Evolutionary conservation across 2,113 vertebrate genomes (phyloP).

Genomic region (Periophthalmus modestus): DNA sequence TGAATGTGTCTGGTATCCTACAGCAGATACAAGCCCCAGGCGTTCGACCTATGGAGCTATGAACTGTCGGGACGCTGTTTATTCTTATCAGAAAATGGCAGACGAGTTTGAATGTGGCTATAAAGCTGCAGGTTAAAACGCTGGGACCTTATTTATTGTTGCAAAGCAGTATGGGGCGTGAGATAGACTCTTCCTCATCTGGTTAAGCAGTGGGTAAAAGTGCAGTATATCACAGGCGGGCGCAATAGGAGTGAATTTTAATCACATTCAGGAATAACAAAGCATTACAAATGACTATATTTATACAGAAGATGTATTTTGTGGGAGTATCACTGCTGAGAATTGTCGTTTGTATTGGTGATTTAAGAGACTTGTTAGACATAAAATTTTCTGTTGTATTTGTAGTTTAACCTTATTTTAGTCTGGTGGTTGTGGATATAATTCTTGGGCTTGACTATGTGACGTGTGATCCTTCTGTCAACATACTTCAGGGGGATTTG

Average conservation of each 20-base stretch:
- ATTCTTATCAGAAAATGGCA: slow-evolving; percentile 9
- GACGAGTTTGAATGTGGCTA: slow-evolving; percentile 3
- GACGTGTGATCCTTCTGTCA: not conserved
- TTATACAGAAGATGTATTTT: not conserved
- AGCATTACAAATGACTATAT: slow-evolving; percentile 1
- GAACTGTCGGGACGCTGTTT: not conserved
- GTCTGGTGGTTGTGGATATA: too few relatives aligned
- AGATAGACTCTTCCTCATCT: not conserved
- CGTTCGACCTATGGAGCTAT: not conserved
- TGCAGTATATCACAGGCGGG: not conserved
- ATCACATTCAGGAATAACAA: not conserved
- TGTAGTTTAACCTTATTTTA: not conserved
- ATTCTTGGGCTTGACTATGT: not conserved
- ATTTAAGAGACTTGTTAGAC: not conserved
- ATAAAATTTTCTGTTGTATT: not conserved
- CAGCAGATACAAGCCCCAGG: not conserved
- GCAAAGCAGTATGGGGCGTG: not conserved
- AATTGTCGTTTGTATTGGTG: not conserved
- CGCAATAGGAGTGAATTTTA: not conserved
- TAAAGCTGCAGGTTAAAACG: slow-evolving; percentile 12
- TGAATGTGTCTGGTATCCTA: slow-evolving; percentile 5
- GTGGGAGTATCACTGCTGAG: not conserved
- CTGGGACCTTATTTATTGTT: slow-evolving; percentile 6
- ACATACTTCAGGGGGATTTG: not conserved
- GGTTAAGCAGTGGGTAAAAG: slow-evolving; percentile 3